Evolutionary conservation across 2,113 vertebrate species (phyloP).

Genomic region (Anguilla japonica): DNA sequence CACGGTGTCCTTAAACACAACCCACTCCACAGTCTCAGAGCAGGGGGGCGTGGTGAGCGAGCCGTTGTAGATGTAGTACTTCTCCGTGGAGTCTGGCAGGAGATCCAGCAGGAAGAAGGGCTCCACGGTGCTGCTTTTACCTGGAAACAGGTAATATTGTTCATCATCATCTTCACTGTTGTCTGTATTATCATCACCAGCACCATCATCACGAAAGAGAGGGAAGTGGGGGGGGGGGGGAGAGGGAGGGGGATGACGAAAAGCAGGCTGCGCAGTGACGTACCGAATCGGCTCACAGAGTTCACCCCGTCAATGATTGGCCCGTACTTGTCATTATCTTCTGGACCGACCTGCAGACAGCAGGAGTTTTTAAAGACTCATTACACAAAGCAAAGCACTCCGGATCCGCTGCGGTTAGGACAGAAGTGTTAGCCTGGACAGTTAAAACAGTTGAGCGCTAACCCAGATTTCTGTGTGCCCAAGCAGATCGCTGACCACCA

Average conservation of each 20-base stretch:
- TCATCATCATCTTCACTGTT: not conserved
- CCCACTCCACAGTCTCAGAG: conserved; percentile 89
- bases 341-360: conserved; percentile 75
- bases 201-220: not conserved
- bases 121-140: conserved; percentile 81
- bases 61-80: conserved; percentile 94
- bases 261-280: conserved; percentile 38
- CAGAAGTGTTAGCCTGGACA: not conserved
- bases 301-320: conserved; percentile 81
- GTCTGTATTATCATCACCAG: not conserved
- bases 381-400: too few species aligned
- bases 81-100: conserved; percentile 85
- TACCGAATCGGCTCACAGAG: conserved; percentile 90
- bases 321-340: conserved; percentile 81
- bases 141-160: conserved; percentile 56
- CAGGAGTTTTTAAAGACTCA: conserved; percentile 29
- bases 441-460: too few species aligned
- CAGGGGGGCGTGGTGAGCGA: conserved; percentile 89
- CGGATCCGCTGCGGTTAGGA: not conserved
- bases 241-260: not conserved
- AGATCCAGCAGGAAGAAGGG: conserved; percentile 79
- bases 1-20: conserved; percentile 88
- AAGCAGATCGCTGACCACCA: not conserved
- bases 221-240: too few species aligned
- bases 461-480: not conserved